phyloP scores from a whole-genome alignment of 2,888 invertebrate genomes.

The Eristalis arbustorum region DNA sequence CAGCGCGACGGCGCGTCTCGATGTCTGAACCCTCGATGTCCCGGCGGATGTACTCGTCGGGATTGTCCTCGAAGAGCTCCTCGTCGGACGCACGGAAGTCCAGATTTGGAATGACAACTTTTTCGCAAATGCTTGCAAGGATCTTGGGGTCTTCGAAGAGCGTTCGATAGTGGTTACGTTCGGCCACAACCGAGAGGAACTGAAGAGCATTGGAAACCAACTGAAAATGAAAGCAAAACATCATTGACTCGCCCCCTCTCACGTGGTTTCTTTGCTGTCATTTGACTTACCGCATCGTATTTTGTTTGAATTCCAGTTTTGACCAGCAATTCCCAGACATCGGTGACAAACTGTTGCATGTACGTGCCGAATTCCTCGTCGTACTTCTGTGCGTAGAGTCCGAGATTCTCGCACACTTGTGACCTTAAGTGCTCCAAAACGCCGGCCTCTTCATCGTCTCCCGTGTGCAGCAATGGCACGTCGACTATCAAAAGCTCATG shows the following conservation, averaged over 20 bases:
- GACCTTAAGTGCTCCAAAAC: slow-evolving; percentile 94
- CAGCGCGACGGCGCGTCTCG: slow-evolving; percentile 96
- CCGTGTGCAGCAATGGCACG: slow-evolving; percentile 87
- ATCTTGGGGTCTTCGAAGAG: slow-evolving; percentile 94
- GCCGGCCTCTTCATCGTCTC: slow-evolving; percentile 93
- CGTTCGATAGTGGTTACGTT: slow-evolving; percentile 91
- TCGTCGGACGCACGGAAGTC: slow-evolving; percentile 97
- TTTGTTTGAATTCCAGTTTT: slow-evolving; percentile 91
- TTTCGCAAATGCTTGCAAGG: slow-evolving; percentile 95
- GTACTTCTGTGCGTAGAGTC: slow-evolving; percentile 97
- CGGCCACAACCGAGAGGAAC: slow-evolving; percentile 96
- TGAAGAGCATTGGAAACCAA: slow-evolving; percentile 97
- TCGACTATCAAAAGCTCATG: slow-evolving; percentile 89
- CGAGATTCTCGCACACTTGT: slow-evolving; percentile 97
- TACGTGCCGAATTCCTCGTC: slow-evolving; percentile 97
- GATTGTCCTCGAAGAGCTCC: slow-evolving; percentile 98
- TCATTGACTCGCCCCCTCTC: background rate
- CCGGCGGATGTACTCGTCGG: slow-evolving; percentile 96
- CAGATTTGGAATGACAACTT: slow-evolving; percentile 99
- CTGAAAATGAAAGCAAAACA: slow-evolving; percentile 81
- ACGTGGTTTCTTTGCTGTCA: background rate
- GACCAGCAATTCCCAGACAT: slow-evolving; percentile 95
- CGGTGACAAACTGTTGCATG: slow-evolving; percentile 95
- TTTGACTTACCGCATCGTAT: slow-evolving; percentile 89
- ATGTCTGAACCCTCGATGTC: slow-evolving; percentile 99